Evolutionary conservation across 2,797 vertebrate genomes (phyloP).

Genomic region (Prunella strophiata): DNA sequence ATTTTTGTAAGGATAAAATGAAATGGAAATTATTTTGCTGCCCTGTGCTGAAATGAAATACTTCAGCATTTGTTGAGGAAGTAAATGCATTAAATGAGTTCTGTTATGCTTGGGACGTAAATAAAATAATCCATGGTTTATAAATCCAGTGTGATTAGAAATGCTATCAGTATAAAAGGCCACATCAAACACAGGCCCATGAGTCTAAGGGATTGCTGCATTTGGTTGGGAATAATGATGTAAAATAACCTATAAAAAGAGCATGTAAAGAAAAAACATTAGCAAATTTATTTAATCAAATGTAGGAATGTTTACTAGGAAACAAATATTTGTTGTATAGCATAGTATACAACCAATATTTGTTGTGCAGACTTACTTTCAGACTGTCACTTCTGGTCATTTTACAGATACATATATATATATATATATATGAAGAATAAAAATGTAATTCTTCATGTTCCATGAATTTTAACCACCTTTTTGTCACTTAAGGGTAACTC

Average conservation of each 20-base stretch:
- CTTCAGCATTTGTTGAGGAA: not conserved
- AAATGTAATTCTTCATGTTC: not conserved
- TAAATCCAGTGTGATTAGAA: slow-evolving; percentile 1
- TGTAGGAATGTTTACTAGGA: not conserved
- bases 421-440: not conserved
- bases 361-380: not conserved
- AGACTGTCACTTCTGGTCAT: not conserved
- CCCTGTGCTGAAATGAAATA: not conserved
- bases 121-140: slow-evolving; percentile 14
- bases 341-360: not conserved
- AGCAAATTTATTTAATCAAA: not conserved
- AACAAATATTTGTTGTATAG: not conserved
- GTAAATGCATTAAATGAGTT: not conserved
- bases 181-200: not conserved
- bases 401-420: not conserved
- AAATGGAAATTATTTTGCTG: slow-evolving; percentile 15
- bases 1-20: slow-evolving; percentile 11
- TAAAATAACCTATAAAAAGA: not conserved
- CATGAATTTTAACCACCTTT: not conserved
- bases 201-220: not conserved
- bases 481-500: not conserved
- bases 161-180: not conserved
- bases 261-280: not conserved
- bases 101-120: not conserved
- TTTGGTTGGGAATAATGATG: not conserved